A percentile compares a stretch with the other conserved stretches of the same genome.
phyloP scores from a whole-genome alignment of 2,797 vertebrate species.

The Chelmon rostratus region DNA sequence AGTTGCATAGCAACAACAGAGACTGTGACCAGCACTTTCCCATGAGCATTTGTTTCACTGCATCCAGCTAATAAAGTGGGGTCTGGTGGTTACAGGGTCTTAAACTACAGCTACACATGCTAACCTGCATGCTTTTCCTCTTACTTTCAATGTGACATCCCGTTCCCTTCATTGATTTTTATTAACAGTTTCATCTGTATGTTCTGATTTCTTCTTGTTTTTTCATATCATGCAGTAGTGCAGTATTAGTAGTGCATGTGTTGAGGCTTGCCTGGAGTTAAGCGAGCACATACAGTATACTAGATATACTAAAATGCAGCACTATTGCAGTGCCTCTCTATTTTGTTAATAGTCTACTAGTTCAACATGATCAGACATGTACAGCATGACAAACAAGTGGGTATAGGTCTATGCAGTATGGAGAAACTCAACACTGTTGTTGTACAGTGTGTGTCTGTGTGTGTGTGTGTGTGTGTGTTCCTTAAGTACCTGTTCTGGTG shows the following conservation, averaged over 20 bases:
- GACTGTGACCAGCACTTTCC: conserved; percentile 32
- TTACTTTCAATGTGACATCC: neutral
- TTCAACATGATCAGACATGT: conserved; percentile 19
- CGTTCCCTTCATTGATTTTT: neutral
- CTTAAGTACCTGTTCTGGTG: conserved; percentile 72
- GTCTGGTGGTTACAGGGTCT: neutral
- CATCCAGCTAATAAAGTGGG: conserved; percentile 36
- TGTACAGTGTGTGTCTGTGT: conserved; percentile 17
- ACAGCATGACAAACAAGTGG: conserved; percentile 37
- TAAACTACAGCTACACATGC: conserved; percentile 16
- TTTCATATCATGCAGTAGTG: neutral
- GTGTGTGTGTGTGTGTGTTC: conserved; percentile 14
- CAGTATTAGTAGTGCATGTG: too few relatives aligned
- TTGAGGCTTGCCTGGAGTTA: neutral
- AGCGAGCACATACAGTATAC: neutral
- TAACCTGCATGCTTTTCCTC: neutral
- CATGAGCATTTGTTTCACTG: conserved; percentile 40
- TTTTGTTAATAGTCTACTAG: conserved; percentile 5
- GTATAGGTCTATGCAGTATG: conserved; percentile 8
- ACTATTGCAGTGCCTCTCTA: conserved; percentile 7
- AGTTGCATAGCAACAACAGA: conserved; percentile 68
- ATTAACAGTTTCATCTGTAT: neutral
- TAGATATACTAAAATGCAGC: conserved; percentile 20
- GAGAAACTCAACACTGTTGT: conserved; percentile 28
- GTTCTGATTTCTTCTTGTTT: neutral